Evolutionary conservation across 2,797 vertebrate species (phyloP).

Genomic region (Halcyon leucocephala): DNA sequence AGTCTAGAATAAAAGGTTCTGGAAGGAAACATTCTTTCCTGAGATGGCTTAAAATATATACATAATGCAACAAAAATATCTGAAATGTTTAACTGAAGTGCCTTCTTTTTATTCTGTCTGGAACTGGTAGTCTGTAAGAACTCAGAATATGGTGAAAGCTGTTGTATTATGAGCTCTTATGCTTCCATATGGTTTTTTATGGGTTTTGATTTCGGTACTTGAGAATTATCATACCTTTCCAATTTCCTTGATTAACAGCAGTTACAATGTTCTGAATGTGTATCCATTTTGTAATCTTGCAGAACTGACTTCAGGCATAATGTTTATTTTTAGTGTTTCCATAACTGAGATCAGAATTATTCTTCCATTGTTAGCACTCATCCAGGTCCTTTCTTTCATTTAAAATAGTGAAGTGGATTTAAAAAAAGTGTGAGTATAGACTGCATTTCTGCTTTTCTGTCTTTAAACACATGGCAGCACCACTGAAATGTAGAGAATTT

Average conservation of each 20-base stretch:
- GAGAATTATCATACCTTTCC: background rate
- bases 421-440: background rate
- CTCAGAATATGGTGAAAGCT: background rate
- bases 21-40: background rate
- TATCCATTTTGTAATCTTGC: conserved; percentile 22
- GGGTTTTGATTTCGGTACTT: background rate
- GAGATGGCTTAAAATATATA: background rate
- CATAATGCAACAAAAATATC: background rate
- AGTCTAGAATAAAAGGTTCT: background rate
- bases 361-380: conserved; percentile 7
- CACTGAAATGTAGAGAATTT: background rate
- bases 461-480: background rate
- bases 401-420: background rate
- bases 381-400: background rate
- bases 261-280: conserved; percentile 23
- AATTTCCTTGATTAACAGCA: conserved; percentile 46
- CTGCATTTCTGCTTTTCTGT: background rate
- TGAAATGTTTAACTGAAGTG: background rate
- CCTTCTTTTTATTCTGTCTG: background rate
- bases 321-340: conserved; percentile 25
- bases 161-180: background rate
- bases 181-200: background rate
- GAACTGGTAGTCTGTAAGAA: background rate
- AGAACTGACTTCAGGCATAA: conserved; percentile 25
- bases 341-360: background rate